Base-by-base conservation (phyloP, 2,797 vertebrate genomes). In the Phalloptychus januarius region DNA sequence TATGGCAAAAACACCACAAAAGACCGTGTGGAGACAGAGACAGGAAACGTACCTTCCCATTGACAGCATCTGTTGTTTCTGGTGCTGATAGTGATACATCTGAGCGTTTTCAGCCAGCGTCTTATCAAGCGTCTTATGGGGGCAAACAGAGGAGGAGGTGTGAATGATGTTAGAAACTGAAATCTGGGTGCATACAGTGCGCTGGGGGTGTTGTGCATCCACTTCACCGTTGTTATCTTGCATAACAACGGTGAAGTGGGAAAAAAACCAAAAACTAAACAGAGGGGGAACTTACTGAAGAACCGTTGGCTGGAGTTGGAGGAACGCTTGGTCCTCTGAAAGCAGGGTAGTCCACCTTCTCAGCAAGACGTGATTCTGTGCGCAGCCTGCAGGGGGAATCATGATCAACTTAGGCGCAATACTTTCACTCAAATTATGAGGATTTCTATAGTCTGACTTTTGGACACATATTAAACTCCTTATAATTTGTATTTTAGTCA, bases 81-180 rank as follows among this genome's bases (percentile, higher is more conserved):
- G 98, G 90, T 99, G 98, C 85, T 99, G 98, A 87, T 98, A 99
- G 93, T 99, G 98, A 88, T 96, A 99, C 97, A 99, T 97, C 90
- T 99, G 98, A 1, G 97, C 98, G 0, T 94, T 98, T 70, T 97
- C 96, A 2, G 97, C 98, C 88, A 99, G 92, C 0, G 94, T 97
- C 69, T 96, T 97, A 91, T 99, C 98, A 7, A 97, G 97, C 0
- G 95, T 91, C 98, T 99, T n/a, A 15, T 0, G 91, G 0, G 16
- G 67, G 71, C 0, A 36, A 81, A 42, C 46, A 87, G 74, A 71
- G 13, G 58, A 54, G 71, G 50, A 82, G 45, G 76, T 36, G 77
- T 70, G 28, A 44, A 42, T 71, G 31, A 79, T n/a, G 16, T 69
- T 2, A 38, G 2, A 74, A 79, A 79, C 33, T 45, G 16, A 74